These are phyloP conservation scores for Psittacus erithacus DNA, from an alignment of 2,113 vertebrate genomes.

Conservation along the genomic window DNA sequence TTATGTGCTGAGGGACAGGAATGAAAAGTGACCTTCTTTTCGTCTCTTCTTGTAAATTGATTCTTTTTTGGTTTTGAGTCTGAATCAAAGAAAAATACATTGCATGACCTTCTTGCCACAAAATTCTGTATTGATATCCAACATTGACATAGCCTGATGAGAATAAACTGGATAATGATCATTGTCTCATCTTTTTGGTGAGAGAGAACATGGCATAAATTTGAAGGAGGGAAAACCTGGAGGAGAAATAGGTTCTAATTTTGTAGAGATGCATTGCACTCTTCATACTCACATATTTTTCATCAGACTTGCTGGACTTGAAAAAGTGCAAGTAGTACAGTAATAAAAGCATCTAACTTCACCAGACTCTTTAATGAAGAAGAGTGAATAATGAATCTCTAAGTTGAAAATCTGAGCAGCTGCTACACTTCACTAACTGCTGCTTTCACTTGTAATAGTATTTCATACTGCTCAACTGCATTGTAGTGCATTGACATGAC, in stretches of 20 bases:
- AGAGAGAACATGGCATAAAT: neutral
- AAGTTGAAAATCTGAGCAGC: conserved; percentile 67
- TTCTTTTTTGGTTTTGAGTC: neutral
- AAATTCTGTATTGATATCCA: neutral
- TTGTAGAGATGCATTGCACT: neutral
- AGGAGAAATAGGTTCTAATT: conserved; percentile 31
- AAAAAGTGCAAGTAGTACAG: conserved; percentile 55
- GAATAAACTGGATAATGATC: neutral
- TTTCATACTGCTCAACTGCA: conserved; percentile 36
- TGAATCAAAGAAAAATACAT: neutral
- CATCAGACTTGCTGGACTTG: conserved; percentile 47
- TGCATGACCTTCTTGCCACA: neutral
- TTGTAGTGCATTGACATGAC: neutral
- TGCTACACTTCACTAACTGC: conserved; percentile 66
- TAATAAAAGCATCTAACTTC: conserved; percentile 52
- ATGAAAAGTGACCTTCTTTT: neutral
- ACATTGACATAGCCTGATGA: neutral
- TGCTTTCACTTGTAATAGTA: conserved; percentile 48
- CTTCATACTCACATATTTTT: conserved; percentile 42
- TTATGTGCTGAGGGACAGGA: neutral
- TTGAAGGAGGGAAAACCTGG: neutral
- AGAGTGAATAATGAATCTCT: conserved; percentile 65
- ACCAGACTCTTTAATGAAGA: conserved; percentile 37
- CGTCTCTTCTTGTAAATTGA: neutral
- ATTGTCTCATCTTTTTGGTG: neutral